Base-by-base conservation (phyloP, 2,113 vertebrate species). In the Hyaena hyaena region DNA sequence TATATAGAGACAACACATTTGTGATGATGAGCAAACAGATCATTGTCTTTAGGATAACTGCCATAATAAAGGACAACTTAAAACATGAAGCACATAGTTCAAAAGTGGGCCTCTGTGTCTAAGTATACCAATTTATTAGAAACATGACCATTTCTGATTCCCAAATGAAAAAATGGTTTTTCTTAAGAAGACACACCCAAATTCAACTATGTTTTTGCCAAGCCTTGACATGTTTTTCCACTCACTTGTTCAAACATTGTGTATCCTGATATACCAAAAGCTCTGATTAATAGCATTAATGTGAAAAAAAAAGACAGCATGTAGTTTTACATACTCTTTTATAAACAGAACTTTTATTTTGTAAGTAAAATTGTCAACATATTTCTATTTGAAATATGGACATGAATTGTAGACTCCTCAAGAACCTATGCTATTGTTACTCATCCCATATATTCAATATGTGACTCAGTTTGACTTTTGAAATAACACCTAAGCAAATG, bases 391-490 rank as follows among this genome's bases (percentile, higher is more conserved):
- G 66, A 91, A 97, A 74, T 43, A 71, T 55, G n/a, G n/a, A 8
- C 28, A 33, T 61, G 88, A 85, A 12, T 26, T 87, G 7, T 3
- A 84, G 17, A 10, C 4, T 81, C 5, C 77, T 88, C 53, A 83
- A 33, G 15, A 92, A 63, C 2, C 45, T 86, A 35, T 21, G 11
- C 16, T 43, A 80, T 31, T 65, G 5, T 80, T 39, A 43, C 33
- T 86, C 63, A 2, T 28, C 45, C 7, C 39, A 17, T n/a, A 31
- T 86, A 76, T 53, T 80, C 65, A 74, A 77, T 24, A 4, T 43
- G 9, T 88, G 65, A 83, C 53, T 94, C 39, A 80, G 24, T 65
- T 87, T 94, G 14, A 16, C 39, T 94, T 88, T 86, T 93, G 50
- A 68, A 26, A 5, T 73, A 76, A 87, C 4, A 87, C 1, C 19